These are phyloP conservation scores for Vollenhovia emeryi DNA, from an alignment of 1,140 invertebrate genomes.

Conservation along the genomic window DNA sequence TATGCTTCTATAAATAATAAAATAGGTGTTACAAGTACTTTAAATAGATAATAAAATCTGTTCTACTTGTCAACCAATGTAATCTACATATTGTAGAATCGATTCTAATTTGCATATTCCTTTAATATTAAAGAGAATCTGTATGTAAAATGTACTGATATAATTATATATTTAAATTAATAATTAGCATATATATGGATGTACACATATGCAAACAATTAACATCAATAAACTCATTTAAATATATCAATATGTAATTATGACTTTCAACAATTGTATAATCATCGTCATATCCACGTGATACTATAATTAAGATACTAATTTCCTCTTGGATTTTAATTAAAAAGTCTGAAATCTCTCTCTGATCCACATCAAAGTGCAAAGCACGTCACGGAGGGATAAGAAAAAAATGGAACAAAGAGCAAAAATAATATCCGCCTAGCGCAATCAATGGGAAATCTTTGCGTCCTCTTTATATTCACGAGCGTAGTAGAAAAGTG, in stretches of 20 bases:
- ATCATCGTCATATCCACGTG: background rate
- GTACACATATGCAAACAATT: background rate
- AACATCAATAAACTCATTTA: slow-evolving; percentile 1
- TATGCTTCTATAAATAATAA: background rate
- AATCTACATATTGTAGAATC: too few species aligned
- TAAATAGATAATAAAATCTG: too few species aligned
- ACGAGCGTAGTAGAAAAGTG: slow-evolving; percentile 51
- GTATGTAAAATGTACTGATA: background rate
- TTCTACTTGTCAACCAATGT: background rate
- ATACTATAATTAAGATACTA: background rate
- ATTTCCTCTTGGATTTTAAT: slow-evolving; percentile 19
- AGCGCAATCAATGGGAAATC: slow-evolving; percentile 43
- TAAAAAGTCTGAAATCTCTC: slow-evolving; percentile 17
- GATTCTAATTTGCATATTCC: background rate
- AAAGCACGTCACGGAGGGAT: background rate
- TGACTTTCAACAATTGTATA: background rate
- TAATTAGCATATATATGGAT: background rate
- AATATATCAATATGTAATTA: background rate
- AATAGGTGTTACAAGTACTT: too few species aligned
- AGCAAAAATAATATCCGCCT: slow-evolving; percentile 24
- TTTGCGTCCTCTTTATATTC: slow-evolving; percentile 17
- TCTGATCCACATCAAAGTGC: slow-evolving; percentile 43
- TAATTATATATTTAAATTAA: background rate
- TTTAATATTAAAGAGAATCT: background rate
- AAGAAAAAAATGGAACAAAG: slow-evolving; percentile 1